Evolutionary conservation across 2,797 vertebrate genomes (phyloP), one percentile per base, ranked within the genome.

Genomic region (Amazona ochrocephala): DNA sequence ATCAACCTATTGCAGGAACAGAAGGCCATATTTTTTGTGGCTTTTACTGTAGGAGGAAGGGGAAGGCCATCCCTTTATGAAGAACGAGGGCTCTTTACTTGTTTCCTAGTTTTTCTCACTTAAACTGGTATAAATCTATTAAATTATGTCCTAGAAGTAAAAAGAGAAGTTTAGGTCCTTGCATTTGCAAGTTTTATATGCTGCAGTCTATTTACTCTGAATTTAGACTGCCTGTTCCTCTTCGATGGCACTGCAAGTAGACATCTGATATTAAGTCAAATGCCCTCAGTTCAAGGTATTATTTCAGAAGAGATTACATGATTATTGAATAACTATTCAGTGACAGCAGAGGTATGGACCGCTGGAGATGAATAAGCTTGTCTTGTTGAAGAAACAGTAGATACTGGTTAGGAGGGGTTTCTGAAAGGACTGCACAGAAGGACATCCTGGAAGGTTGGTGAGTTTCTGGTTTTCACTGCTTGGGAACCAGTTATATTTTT

Each of bases 231-330:
- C 17, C 30, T 54, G 8, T 60, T 87, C n/a, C 37, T 18, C 58
- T 71, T 30, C 7, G 29, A 32, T 64, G 42, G 15, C 34, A 30
- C 10, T 22, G 41, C 0, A 0, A 78, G 26, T 42, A 44, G 23
- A 26, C 11, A 3, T 85, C 48, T 85, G 48, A 61, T 83, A 21
- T 19, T 23, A 62, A 53, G 56, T 24, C 42, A 76, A 53, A 79
- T 24, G 1, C 5, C 3, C 64, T 42, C n/a, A 20, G 45, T 61
- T 77, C 61, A 68, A 37, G 24, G 19, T 39, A 58, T 65, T 91
- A 41, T 45, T 96, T 83, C 56, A 50, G 89, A 89, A 83, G 45
- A 86, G 42, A 18, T 2, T 78, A 53, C 19, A 21, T 84, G 26
- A 41, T 65, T 64, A 34, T 6, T 67, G 85, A 53, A 67, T 60